phyloP scores from a whole-genome alignment of 2,113 vertebrate species.

The Pluvialis apricaria region DNA sequence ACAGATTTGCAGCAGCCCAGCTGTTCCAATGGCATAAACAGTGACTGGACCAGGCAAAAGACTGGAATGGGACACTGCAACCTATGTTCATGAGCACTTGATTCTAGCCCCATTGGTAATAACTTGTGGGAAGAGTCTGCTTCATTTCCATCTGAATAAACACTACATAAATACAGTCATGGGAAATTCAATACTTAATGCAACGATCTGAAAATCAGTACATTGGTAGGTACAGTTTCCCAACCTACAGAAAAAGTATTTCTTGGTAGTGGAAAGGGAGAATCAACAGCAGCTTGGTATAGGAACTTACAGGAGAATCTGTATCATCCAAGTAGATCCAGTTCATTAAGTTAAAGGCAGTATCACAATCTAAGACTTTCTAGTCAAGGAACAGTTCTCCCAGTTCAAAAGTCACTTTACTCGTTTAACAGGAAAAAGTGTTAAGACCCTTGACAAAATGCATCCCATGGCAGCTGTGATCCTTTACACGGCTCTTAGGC shows the following conservation, averaged over 20 bases:
- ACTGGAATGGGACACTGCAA: not conserved
- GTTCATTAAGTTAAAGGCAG: not conserved
- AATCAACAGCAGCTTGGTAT: not conserved
- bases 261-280: not conserved
- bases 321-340: not conserved
- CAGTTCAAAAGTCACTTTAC: not conserved
- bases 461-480: not conserved
- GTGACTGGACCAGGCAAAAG: not conserved
- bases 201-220: not conserved
- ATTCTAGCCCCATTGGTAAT: not conserved
- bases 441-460: not conserved
- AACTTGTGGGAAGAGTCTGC: not conserved
- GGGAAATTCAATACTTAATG: not conserved
- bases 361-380: not conserved
- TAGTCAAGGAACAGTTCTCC: not conserved
- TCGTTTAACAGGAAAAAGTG: not conserved
- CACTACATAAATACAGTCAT: not conserved
- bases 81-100: not conserved
- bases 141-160: not conserved
- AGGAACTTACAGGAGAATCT: not conserved
- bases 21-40: not conserved
- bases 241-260: not conserved
- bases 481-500: not conserved
- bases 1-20: not conserved
- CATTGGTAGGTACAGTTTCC: not conserved